Base-by-base conservation (phyloP, 2,113 vertebrate species). In the Proteles cristata region DNA sequence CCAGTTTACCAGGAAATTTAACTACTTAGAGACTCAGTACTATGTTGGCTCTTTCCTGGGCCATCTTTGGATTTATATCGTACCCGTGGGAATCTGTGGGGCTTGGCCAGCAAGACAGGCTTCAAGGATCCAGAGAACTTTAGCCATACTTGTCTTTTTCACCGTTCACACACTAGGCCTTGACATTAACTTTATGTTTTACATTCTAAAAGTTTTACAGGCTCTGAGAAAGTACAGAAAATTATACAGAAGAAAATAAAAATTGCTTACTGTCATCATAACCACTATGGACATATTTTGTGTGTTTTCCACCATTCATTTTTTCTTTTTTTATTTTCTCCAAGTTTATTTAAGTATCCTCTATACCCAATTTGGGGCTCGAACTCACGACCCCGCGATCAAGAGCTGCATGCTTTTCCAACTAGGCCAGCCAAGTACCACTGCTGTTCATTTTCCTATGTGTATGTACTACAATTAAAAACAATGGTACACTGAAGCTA, bases 201-300 rank as follows among this genome's bases (percentile, higher is more conserved):
- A 48, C 15, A 31, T 66, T 53, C 28, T 92, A 86, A 77, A 92
- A 76, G 5, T 82, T 88, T 43, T 86, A 61, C 53, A 77, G 74
- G 16, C 68, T 96, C 31, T 92, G 28, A 79, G n/a, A 82, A 69
- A 12, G 45, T 68, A 63, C 71, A 58, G n/a, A 82, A 63, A 93
- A 73, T 88, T 31, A 94, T 63, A 93, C n/a, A 55, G 58, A 74
- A 92, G 53, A 66, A 89, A 88, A 71, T 63, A 31, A 89, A 93
- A 80, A 48, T 95, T 65, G 23, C 58, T 76, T 93, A 35, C 83
- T 45, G 53, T 61, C 66, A 23, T 94, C 35, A 90, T 26, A 79
- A 83, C 80, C 19, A 53, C 26, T 53, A 16, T 84, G 33, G 53
- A 61, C 45, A 50, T 82, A 90, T 66, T 85, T 73, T 74, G 23